phyloP scores from a whole-genome alignment of 2,797 vertebrate genomes.

The Halcyon smyrnensis region DNA sequence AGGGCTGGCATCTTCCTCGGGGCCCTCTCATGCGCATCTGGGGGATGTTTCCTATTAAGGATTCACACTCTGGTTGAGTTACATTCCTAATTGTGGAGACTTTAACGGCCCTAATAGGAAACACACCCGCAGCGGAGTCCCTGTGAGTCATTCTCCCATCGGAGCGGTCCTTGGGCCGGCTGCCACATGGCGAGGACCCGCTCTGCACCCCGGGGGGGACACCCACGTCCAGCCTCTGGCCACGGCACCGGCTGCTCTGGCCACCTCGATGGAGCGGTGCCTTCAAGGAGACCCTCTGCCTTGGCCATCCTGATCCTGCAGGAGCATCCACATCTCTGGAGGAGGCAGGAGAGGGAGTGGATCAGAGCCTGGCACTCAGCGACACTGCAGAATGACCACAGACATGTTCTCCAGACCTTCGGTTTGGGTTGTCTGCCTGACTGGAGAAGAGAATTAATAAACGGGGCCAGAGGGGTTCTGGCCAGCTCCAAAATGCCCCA shows the following conservation, averaged over 20 bases:
- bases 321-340: neutral
- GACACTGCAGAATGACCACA: rapidly evolving
- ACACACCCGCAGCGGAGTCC: constrained; percentile 57
- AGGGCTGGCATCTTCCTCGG: constrained; percentile 57
- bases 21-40: constrained; percentile 25
- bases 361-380: neutral
- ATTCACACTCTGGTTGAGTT: constrained; percentile 76
- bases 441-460: neutral
- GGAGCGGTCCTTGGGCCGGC: neutral
- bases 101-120: constrained; percentile 69
- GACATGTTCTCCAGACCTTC: neutral
- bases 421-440: neutral
- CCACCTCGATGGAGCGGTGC: rapidly evolving
- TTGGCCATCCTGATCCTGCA: rapidly evolving
- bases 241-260: rapidly evolving
- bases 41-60: constrained; percentile 73
- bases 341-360: neutral
- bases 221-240: neutral
- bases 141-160: constrained; percentile 50
- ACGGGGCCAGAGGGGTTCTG: neutral
- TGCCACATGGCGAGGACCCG: neutral
- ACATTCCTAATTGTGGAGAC: constrained; percentile 72
- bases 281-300: rapidly evolving
- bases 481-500: neutral
- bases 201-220: neutral